Evolutionary conservation across 2,888 invertebrate species (phyloP).

Genomic region (Hypsopygia costalis): DNA sequence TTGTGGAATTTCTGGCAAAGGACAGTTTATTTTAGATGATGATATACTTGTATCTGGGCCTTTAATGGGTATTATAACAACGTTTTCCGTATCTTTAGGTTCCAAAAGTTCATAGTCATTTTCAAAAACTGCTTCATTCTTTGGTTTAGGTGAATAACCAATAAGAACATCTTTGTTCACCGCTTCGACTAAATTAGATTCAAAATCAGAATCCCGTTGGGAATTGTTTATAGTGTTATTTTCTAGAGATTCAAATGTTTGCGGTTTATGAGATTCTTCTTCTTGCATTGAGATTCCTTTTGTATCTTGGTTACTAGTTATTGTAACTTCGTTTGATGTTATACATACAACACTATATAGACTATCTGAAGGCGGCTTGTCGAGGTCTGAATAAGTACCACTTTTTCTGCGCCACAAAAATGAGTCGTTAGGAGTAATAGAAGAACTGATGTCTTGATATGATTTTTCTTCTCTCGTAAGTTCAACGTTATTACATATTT

Average conservation of each 20-base stretch:
- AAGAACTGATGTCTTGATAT: slow-evolving; percentile 50
- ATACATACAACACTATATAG: slow-evolving; percentile 56
- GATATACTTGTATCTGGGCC: slow-evolving; percentile 35
- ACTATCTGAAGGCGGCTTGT: slow-evolving; percentile 52
- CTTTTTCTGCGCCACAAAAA: slow-evolving; percentile 83
- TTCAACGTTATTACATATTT: slow-evolving; percentile 16
- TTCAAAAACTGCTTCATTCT: slow-evolving; percentile 43
- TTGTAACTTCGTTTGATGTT: slow-evolving; percentile 41
- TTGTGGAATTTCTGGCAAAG: slow-evolving; percentile 73
- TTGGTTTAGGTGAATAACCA: slow-evolving; percentile 52
- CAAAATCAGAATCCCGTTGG: slow-evolving; percentile 54
- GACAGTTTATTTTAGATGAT: slow-evolving; percentile 67
- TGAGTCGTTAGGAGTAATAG: slow-evolving; percentile 82
- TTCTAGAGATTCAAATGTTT: background rate
- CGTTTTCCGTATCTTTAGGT: slow-evolving; percentile 50
- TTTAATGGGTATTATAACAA: slow-evolving; percentile 58
- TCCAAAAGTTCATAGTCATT: slow-evolving; percentile 73
- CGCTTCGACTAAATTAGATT: slow-evolving; percentile 68
- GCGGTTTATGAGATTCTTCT: slow-evolving; percentile 40
- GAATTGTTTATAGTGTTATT: slow-evolving; percentile 20
- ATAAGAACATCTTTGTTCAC: slow-evolving; percentile 65
- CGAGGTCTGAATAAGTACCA: slow-evolving; percentile 57
- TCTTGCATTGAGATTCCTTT: slow-evolving; percentile 33
- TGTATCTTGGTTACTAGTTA: slow-evolving; percentile 34
- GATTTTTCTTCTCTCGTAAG: slow-evolving; percentile 29